Percentiles rank a stretch among this genome's conserved stretches.
Conservation (phyloP, 2,888 invertebrate species). For the Isoperla grammatica region DNA sequence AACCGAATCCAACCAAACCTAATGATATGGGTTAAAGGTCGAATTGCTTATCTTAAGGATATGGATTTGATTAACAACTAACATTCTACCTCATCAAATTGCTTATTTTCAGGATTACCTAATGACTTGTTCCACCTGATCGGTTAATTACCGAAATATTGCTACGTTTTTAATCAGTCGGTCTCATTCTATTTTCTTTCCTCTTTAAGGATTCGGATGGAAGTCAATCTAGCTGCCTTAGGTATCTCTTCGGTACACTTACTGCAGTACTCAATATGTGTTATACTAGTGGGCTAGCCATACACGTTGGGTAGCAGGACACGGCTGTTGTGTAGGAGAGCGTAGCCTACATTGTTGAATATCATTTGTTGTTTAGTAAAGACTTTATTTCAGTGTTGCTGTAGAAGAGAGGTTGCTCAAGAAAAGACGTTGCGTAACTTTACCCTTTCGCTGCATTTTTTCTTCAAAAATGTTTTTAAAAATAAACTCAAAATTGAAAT, state of each 20-base stretch:
- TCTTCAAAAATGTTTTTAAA: too few species aligned
- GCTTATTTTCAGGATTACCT: conserved; percentile 20
- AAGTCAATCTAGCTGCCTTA: conserved; percentile 60
- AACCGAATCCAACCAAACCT: not conserved
- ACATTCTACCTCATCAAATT: conserved; percentile 17
- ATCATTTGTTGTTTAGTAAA: too few species aligned
- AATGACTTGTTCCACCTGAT: conserved; percentile 3
- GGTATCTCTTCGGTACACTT: conserved; percentile 60
- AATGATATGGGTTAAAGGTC: conserved; percentile 5
- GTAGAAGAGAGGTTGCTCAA: conserved; percentile 1
- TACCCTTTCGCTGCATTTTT: too few species aligned
- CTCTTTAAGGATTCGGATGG: conserved; percentile 43
- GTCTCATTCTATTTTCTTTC: conserved; percentile 32
- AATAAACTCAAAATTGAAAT: too few species aligned
- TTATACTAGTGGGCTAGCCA: conserved; percentile 43
- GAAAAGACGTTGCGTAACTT: too few species aligned
- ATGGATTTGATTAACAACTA: conserved; percentile 9
- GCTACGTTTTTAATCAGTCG: conserved; percentile 3
- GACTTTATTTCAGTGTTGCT: conserved; percentile 3
- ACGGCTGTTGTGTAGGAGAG: not conserved
- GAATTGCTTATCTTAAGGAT: not conserved
- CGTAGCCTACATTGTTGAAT: not conserved
- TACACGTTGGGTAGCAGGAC: conserved; percentile 20
- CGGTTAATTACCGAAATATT: conserved; percentile 20
- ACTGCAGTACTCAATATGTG: conserved; percentile 35